A percentile compares a stretch with the other conserved stretches of the same genome.
Evolutionary conservation across 1,140 invertebrate genomes (phyloP).

Genomic region (Drosophila gunungcola): DNA sequence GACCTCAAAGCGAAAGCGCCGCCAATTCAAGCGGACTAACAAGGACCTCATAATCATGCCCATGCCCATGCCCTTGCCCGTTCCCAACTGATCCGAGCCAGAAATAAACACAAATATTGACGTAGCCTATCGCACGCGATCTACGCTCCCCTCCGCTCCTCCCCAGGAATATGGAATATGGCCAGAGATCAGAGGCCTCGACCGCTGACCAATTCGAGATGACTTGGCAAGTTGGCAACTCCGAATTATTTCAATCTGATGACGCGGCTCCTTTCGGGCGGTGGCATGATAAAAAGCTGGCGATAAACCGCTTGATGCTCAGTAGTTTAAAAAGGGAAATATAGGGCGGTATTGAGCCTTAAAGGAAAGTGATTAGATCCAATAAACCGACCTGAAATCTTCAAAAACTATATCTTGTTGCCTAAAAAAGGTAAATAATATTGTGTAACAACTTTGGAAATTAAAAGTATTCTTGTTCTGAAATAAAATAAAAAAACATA

Average conservation of each 20-base stretch:
- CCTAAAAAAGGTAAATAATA: too few species aligned
- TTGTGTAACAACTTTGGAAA: too few species aligned
- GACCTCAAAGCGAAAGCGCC: slow-evolving; percentile 55
- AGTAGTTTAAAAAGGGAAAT: background rate
- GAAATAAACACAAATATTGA: slow-evolving; percentile 80
- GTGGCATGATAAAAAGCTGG: slow-evolving; percentile 68
- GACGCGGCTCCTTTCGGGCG: slow-evolving; percentile 66
- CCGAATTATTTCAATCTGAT: slow-evolving; percentile 80
- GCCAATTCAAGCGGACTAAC: slow-evolving; percentile 57
- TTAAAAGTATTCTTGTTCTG: too few species aligned
- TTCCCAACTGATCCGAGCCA: slow-evolving; percentile 18
- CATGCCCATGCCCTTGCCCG: slow-evolving; percentile 20
- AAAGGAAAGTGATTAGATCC: background rate
- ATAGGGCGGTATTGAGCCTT: background rate
- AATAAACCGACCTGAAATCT: background rate
- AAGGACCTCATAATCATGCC: slow-evolving; percentile 60
- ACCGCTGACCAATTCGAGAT: slow-evolving; percentile 60
- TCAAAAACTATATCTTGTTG: too few species aligned
- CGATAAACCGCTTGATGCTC: slow-evolving; percentile 50
- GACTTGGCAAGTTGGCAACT: slow-evolving; percentile 70
- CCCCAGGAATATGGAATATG: background rate
- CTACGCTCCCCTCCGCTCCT: slow-evolving; percentile 28
- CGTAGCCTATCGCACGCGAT: slow-evolving; percentile 83
- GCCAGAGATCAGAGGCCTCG: slow-evolving; percentile 24
- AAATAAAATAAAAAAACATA: too few species aligned